A percentile compares a stretch with the other conserved stretches of the same genome.
These are phyloP conservation scores for Channa maculata DNA, from an alignment of 2,113 vertebrate species.

Conservation along the genomic window DNA sequence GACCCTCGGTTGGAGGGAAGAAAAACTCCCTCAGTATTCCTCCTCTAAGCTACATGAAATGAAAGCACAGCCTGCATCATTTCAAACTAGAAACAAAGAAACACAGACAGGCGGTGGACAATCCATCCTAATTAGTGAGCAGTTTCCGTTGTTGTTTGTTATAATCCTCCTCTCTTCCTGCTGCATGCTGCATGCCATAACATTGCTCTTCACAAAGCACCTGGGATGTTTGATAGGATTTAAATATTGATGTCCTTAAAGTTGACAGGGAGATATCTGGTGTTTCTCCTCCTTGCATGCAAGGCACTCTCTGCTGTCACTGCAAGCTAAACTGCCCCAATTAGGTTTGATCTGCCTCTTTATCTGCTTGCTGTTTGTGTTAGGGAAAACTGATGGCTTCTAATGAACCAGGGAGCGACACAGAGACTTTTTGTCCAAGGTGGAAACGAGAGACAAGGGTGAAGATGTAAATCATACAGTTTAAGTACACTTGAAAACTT, in stretches of 20 bases:
- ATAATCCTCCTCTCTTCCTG: conserved; percentile 44
- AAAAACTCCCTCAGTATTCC: conserved; percentile 19
- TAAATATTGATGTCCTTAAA: conserved; percentile 62
- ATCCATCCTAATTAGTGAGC: conserved; percentile 70
- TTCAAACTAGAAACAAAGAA: conserved; percentile 20
- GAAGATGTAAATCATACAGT: conserved; percentile 30
- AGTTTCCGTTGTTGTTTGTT: conserved; percentile 60
- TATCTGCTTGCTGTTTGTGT: conserved; percentile 42
- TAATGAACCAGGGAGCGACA: conserved; percentile 50
- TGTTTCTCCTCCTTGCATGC: conserved; percentile 29
- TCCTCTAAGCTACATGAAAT: conserved; percentile 43
- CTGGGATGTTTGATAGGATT: conserved; percentile 50
- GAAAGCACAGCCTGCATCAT: conserved; percentile 24
- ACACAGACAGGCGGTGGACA: conserved; percentile 11
- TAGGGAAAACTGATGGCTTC: conserved; percentile 24
- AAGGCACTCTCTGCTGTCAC: conserved; percentile 48
- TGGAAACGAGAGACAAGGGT: conserved; percentile 7
- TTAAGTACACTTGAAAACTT: conserved; percentile 41
- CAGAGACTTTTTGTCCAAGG: conserved; percentile 23
- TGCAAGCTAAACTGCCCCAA: conserved; percentile 51
- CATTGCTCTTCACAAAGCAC: conserved; percentile 40
- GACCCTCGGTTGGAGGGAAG: conserved; percentile 3
- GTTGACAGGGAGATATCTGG: conserved; percentile 55
- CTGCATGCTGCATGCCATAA: conserved; percentile 21
- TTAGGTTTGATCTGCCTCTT: conserved; percentile 57